These are phyloP conservation scores for Tolmerus cingulatus DNA, from an alignment of 2,888 invertebrate genomes.

Conservation along the genomic window DNA sequence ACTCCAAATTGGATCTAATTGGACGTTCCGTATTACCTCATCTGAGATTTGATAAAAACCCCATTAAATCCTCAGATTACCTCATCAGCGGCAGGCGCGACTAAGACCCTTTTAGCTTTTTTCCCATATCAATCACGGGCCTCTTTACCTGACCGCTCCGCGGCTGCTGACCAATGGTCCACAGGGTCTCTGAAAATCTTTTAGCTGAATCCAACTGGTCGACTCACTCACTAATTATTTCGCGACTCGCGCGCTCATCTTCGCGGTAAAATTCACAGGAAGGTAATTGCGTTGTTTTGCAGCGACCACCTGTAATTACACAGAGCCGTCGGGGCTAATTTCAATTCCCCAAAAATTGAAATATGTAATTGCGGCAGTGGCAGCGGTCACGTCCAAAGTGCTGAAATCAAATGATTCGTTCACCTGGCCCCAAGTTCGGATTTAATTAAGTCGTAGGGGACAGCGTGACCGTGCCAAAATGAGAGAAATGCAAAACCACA, in stretches of 20 bases:
- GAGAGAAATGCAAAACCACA: neutral
- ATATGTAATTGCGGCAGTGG: neutral
- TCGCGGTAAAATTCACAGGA: neutral
- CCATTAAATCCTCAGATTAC: neutral
- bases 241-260: neutral
- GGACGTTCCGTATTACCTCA: neutral
- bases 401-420: neutral
- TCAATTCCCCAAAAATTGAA: neutral
- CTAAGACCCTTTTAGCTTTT: neutral
- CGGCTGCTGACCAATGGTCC: no score
- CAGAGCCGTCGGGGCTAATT: neutral
- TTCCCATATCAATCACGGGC: conserved; percentile 14
- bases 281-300: neutral
- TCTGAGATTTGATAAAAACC: neutral
- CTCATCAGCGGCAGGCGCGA: neutral
- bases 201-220: neutral
- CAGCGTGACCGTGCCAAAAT: neutral
- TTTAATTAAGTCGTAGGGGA: neutral
- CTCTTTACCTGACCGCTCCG: neutral
- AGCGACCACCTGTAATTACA: neutral
- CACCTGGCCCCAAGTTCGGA: neutral
- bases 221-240: neutral
- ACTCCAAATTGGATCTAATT: conserved; percentile 4
- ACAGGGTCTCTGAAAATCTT: neutral
- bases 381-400: neutral